phyloP scores from a whole-genome alignment of 2,113 vertebrate genomes.

The Elgaria multicarinata region DNA sequence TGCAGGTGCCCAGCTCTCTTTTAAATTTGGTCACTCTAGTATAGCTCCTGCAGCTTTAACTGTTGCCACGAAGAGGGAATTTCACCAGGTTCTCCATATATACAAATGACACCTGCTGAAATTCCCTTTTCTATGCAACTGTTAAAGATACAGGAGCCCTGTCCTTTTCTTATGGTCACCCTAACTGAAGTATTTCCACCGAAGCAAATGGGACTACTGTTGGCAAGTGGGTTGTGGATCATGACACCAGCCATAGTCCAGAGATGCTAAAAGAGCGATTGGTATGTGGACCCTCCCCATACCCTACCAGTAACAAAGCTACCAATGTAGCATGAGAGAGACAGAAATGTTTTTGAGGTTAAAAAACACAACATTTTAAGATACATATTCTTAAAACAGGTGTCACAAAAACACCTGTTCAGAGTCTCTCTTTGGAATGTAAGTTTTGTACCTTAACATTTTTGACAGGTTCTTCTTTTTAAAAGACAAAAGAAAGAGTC shows the following conservation, averaged over 20 bases:
- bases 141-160: no score
- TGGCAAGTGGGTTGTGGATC: neutral
- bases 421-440: neutral
- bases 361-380: neutral
- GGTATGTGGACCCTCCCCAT: no score
- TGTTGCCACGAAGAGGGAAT: no score
- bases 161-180: no score
- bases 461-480: neutral
- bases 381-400: neutral
- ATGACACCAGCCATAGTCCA: neutral
- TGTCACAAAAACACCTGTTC: neutral
- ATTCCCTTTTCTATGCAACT: no score
- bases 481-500: neutral
- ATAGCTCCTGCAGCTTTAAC: no score
- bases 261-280: no score
- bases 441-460: neutral
- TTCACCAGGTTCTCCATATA: no score
- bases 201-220: neutral
- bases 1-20: no score
- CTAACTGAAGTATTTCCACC: neutral
- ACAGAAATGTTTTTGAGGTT: neutral
- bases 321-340: neutral
- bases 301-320: no score
- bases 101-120: no score
- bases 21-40: no score